Evolutionary conservation across 2,888 invertebrate genomes (phyloP).

Genomic region (Drosophila borealis): DNA sequence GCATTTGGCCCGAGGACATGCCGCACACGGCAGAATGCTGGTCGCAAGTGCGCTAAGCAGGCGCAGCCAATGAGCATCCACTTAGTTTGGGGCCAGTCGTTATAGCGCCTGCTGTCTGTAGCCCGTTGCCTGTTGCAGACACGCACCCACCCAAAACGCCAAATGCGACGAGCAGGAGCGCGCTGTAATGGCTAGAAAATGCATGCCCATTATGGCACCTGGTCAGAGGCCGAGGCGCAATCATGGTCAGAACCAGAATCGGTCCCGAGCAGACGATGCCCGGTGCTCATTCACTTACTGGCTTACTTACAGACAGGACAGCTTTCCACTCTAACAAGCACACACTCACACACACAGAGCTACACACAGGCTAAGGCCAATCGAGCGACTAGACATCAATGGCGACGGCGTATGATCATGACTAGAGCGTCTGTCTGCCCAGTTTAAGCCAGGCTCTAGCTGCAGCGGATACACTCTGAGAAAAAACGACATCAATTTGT

Average conservation of each 20-base stretch:
- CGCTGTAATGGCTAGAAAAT: slow-evolving; percentile 69
- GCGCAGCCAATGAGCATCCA: slow-evolving; percentile 57
- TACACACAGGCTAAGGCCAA: slow-evolving; percentile 27
- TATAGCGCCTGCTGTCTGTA: slow-evolving; percentile 21
- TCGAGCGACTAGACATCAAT: slow-evolving; percentile 67
- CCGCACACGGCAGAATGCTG: slow-evolving; percentile 12
- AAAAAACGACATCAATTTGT: neutral
- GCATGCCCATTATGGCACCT: slow-evolving; percentile 78
- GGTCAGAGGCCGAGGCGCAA: slow-evolving; percentile 41
- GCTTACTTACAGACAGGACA: slow-evolving; percentile 66
- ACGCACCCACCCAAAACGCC: slow-evolving; percentile 73
- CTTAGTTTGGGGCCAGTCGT: slow-evolving; percentile 23
- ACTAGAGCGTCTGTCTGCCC: slow-evolving; percentile 18
- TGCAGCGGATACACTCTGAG: slow-evolving; percentile 7
- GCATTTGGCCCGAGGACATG: slow-evolving; percentile 66
- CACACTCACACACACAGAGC: slow-evolving; percentile 23
- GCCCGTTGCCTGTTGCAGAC: slow-evolving; percentile 27
- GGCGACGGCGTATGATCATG: slow-evolving; percentile 50
- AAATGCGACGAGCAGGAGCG: slow-evolving; percentile 13
- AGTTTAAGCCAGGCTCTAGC: neutral
- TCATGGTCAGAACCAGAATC: slow-evolving; percentile 6
- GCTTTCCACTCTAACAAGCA: slow-evolving; percentile 73
- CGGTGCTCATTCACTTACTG: slow-evolving; percentile 71
- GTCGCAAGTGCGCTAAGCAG: slow-evolving; percentile 52
- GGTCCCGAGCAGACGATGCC: slow-evolving; percentile 3